Evolutionary conservation across 2,888 invertebrate genomes (phyloP).

Genomic region (Himalopsyche japonica): DNA sequence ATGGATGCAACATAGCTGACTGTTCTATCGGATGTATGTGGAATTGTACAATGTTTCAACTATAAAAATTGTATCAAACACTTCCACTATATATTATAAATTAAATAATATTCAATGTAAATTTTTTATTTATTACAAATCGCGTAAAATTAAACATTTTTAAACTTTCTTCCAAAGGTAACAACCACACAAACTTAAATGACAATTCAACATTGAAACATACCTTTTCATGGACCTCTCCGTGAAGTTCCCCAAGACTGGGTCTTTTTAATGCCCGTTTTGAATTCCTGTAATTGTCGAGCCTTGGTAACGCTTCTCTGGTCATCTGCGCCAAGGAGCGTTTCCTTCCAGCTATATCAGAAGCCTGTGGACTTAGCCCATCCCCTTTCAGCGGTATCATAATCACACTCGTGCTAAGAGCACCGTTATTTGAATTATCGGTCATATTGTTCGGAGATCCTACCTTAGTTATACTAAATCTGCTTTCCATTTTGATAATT

Average conservation of each 20-base stretch:
- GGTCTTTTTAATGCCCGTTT: constrained; percentile 78
- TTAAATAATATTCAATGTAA: too few species aligned
- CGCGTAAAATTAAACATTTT: too few species aligned
- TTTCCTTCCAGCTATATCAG: constrained; percentile 58
- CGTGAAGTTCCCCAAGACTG: constrained; percentile 82
- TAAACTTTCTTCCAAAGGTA: too few species aligned
- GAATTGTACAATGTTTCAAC: too few species aligned
- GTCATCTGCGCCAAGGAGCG: constrained; percentile 69
- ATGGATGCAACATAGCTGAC: too few species aligned
- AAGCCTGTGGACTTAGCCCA: constrained; percentile 45
- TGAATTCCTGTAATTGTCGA: constrained; percentile 82
- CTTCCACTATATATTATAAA: too few species aligned
- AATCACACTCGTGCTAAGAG: constrained; percentile 56
- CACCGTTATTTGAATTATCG: constrained; percentile 52
- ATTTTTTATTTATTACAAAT: too few species aligned
- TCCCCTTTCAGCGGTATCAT: constrained; percentile 49
- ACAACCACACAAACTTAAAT: too few species aligned
- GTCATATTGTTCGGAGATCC: constrained; percentile 43
- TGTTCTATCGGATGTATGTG: too few species aligned
- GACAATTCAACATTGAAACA: constrained; percentile 33
- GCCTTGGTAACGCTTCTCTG: constrained; percentile 76
- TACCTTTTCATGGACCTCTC: constrained; percentile 54
- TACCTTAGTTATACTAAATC: constrained; percentile 54
- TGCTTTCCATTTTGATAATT: constrained; percentile 41
- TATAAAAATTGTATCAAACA: too few species aligned